Base-by-base conservation (phyloP, 2,888 invertebrate genomes). In the Drosophila greeni region DNA sequence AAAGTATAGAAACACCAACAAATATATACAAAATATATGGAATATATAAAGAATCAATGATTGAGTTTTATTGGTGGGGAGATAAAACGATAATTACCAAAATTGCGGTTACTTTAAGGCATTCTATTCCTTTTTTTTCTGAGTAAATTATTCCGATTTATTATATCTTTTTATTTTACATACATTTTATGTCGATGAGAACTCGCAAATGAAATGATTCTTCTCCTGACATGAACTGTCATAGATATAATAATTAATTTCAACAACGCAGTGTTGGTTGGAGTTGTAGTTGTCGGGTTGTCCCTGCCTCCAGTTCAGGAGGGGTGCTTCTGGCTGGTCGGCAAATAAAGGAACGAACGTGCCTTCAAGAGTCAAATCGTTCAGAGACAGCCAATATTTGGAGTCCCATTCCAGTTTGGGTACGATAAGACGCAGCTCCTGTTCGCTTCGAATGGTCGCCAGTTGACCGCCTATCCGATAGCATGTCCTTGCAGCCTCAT, bases 11-110 rank as follows among this genome's bases (percentile, higher is more conserved):
- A 58, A 66, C 45, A 58, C 72, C 42, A 80, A 61, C 69, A 52
- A 75, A 77, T 76, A 79, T 82, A 82, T 82, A 74, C 75, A 75
- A 79, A 79, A 82, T 80, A 79, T 82, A 79, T 79, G 77, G 57
- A 80, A 80, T 77, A 79, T 70, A 75, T 64, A 73, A 59, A 78
- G 43, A 52, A 62, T 26, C 11, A 7, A 14, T 12, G 2, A 3
- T 24, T 51, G 36, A 2, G 7, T 53, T 31, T 31, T 5, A 39
- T 23, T 42, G 4, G 20, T 23, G 6, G 11, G 11, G 5, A 14
- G 14, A n/a, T 20, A 39, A 5, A 12, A 12, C 11, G 11, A 12
- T 18, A 37, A 18, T 18, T 18, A 6, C 11, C 2, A 12, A 18
- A n/a, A n/a, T n/a, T n/a, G n/a, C n/a, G n/a, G n/a, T n/a, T n/a